phyloP scores from a whole-genome alignment of 64 coral and sea anemone genomes.

The Porites lutea region DNA sequence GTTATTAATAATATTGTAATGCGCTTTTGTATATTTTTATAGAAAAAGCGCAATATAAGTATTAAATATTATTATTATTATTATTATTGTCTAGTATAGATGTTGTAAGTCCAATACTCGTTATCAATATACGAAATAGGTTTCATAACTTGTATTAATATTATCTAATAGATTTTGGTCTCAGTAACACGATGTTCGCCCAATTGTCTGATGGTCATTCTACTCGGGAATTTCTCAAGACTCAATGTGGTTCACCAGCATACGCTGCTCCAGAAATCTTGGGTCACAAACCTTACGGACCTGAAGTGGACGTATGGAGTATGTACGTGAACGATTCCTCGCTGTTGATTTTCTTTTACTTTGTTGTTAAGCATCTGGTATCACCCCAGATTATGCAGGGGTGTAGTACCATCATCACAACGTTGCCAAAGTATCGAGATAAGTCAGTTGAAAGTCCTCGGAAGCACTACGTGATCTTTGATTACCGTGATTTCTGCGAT shows the following conservation, averaged over 20 bases:
- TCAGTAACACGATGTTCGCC: slow-evolving; percentile 79
- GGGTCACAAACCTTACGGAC: slow-evolving; percentile 90
- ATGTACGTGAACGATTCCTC: slow-evolving; percentile 71
- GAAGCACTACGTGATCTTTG: no score
- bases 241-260: slow-evolving; percentile 97
- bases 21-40: no score
- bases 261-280: slow-evolving; percentile 97
- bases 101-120: no score
- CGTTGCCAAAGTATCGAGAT: no score
- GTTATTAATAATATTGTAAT: no score
- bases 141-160: background rate
- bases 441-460: no score
- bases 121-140: no score
- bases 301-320: slow-evolving; percentile 97
- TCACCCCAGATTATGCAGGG: background rate
- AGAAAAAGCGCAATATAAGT: no score
- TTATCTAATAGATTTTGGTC: slow-evolving; percentile 83
- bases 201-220: slow-evolving; percentile 9
- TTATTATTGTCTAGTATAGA: no score
- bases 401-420: background rate
- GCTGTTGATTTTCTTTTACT: background rate
- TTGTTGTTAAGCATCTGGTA: background rate
- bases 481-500: no score
- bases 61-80: no score
- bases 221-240: slow-evolving; percentile 80